Evolutionary conservation across 2,888 invertebrate species (phyloP).

Genomic region (Petrolisthes cinctipes): DNA sequence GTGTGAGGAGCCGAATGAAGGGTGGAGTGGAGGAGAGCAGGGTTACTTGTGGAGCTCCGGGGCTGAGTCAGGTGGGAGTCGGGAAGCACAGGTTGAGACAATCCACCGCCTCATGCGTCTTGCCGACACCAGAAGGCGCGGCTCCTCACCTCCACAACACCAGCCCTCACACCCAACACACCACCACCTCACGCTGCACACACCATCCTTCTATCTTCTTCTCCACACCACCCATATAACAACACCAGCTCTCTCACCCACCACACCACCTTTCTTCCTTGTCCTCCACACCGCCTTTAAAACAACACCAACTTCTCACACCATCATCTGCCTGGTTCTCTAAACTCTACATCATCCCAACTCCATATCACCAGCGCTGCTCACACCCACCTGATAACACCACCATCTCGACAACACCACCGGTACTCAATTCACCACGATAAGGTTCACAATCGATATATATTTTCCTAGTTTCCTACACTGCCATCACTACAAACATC

Average conservation of each 20-base stretch:
- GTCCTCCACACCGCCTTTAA: background rate
- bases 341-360: background rate
- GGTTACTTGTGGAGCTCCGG: background rate
- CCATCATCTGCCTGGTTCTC: background rate
- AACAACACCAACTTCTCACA: background rate
- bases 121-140: slow-evolving; percentile 61
- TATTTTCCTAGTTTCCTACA: background rate
- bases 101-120: slow-evolving; percentile 50
- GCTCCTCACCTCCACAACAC: slow-evolving; percentile 56
- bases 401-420: background rate
- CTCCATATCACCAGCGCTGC: background rate
- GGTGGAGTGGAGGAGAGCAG: slow-evolving; percentile 2
- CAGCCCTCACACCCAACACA: slow-evolving; percentile 48
- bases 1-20: background rate
- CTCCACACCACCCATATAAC: slow-evolving; percentile 3
- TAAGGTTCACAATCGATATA: background rate
- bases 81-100: slow-evolving; percentile 41
- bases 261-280: background rate
- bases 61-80: slow-evolving; percentile 38
- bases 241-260: background rate
- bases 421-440: background rate
- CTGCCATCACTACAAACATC: background rate
- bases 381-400: background rate
- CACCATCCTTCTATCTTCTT: background rate
- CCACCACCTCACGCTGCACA: slow-evolving; percentile 19